Percentiles rank a stretch among this genome's conserved stretches.
Conservation (phyloP, 2,797 vertebrate genomes). For the Acomys russatus region DNA sequence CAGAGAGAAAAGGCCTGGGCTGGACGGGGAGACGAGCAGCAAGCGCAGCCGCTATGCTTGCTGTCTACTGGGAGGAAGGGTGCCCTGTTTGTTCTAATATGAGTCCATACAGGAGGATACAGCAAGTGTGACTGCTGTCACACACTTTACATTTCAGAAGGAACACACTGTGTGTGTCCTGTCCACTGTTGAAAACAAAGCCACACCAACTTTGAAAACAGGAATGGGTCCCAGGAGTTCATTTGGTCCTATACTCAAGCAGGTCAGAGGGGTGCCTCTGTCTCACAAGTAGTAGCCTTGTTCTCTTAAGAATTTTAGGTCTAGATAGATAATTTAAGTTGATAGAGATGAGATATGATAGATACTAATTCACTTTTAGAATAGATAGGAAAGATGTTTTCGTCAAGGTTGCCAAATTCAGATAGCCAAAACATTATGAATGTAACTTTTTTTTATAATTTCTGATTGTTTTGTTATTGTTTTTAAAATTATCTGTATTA, state of each 20-base stretch:
- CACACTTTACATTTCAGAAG: not conserved
- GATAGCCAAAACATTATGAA: too few relatives aligned
- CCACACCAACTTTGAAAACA: not conserved
- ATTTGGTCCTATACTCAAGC: not conserved
- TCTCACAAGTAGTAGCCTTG: not conserved
- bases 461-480: too few relatives aligned
- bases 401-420: too few relatives aligned
- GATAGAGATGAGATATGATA: too few relatives aligned
- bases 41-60: not conserved
- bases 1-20: not conserved
- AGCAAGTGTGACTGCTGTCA: not conserved
- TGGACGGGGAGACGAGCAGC: not conserved
- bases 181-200: conserved; percentile 31
- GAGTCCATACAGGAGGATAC: not conserved
- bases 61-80: not conserved
- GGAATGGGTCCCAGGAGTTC: not conserved
- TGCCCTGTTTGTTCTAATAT: not conserved
- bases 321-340: too few relatives aligned
- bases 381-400: too few relatives aligned
- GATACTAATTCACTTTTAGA: too few relatives aligned
- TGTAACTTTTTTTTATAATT: too few relatives aligned
- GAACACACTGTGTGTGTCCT: not conserved
- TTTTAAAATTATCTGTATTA: too few relatives aligned
- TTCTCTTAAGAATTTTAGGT: not conserved
- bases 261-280: not conserved